These are phyloP conservation scores for Acanthisitta chloris DNA, from an alignment of 2,113 vertebrate species.

Conservation along the genomic window DNA sequence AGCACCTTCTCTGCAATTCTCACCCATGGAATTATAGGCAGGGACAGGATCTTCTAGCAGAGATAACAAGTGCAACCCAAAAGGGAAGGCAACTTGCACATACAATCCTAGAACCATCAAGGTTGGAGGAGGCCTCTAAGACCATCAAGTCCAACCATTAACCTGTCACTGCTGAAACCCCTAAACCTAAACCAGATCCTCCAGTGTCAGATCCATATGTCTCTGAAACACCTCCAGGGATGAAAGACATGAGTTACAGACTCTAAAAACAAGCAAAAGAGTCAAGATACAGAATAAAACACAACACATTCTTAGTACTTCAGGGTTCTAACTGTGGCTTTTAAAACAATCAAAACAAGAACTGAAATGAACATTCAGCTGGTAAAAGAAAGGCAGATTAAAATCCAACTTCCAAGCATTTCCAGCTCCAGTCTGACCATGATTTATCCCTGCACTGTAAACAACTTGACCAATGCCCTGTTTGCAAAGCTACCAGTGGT, in stretches of 20 bases:
- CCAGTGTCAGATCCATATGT: too few species aligned
- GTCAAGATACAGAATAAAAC: not conserved
- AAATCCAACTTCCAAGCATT: not conserved
- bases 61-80: not conserved
- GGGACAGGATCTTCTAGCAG: not conserved
- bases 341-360: not conserved
- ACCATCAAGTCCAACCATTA: too few species aligned
- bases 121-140: too few species aligned
- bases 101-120: too few species aligned
- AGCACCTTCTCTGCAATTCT: not conserved
- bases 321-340: not conserved
- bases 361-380: not conserved
- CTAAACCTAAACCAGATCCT: not conserved
- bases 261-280: not conserved
- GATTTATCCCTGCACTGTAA: not conserved
- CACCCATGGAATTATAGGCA: not conserved
- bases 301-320: not conserved
- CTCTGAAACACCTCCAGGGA: too few species aligned
- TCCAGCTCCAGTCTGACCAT: not conserved
- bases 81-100: not conserved
- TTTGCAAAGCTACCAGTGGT: too few species aligned
- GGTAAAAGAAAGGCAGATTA: not conserved
- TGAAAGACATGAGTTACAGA: not conserved
- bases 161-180: too few species aligned
- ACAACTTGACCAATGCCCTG: too few species aligned